Evolutionary conservation across 1,140 invertebrate species (phyloP), one percentile per base, ranked within the genome.

Genomic region (Pissodes strobi): DNA sequence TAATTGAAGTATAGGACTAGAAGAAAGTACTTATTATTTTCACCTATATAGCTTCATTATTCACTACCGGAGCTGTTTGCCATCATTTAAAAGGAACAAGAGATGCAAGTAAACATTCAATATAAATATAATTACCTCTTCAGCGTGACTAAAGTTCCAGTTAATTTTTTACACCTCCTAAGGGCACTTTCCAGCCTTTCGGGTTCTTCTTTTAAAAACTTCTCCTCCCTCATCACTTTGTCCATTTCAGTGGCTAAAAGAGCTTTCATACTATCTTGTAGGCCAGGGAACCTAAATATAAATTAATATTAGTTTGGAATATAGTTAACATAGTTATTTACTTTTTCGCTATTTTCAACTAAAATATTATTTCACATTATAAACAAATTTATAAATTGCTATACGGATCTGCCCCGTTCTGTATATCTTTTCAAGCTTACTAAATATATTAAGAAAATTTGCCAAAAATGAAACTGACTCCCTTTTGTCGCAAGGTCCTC

Each of bases 131-230:
- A 46, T 19, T 86, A 97, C 95, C 95, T 90, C 87, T 98, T 98
- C 17, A 99, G 82, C 45, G 95, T 98, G 39, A 97, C 95, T 66
- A 99, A 83, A 34, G 95, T 98, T 61, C 94, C 94, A 6, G 95
- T 98, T 10, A 99, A 81, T 77, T 98, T 97, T 81, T 98, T 98
- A 82, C 95, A 98, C 60, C 94, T 85, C 70, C 91, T 87, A 51
- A 98, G 80, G 38, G 93, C 92, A 67, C 88, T 91, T 74, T 98
- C 96, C 34, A 98, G 78, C 63, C 92, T 84, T 74, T 95, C 93
- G 0, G 95, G 95, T 78, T 98, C 94, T 76, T 97, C 94, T 79
- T 95, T 95, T 25, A 98, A 80, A 82, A 97, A 97, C 84, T 94
- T 97, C 83, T 98, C 94, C 82, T 98, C 94, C 22, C 88, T 84